Evolutionary conservation across 2,888 invertebrate genomes (phyloP), one percentile per base, ranked within the genome.

Genomic region (Callyntrura sp.): DNA sequence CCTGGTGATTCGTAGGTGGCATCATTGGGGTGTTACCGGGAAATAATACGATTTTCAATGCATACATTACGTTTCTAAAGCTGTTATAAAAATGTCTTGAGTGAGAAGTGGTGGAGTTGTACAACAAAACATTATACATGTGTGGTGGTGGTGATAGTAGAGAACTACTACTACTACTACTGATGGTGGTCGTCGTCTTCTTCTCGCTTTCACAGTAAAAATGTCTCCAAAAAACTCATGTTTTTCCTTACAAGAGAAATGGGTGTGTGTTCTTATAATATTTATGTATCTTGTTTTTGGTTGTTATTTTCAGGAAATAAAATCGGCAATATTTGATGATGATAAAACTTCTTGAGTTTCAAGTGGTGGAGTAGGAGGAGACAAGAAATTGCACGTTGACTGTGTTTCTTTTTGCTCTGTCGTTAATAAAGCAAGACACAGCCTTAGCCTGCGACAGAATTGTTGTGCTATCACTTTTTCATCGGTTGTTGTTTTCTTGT

Each of bases 21-120:
- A 51, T 48, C 48, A 70, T 57, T 25, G 20, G 57, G 62, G 76
- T 68, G 70, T 57, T 87, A 87, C 87, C 70, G 51, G 81, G 87
- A 87, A 87, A 60, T 81, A 81, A 87, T 57, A 62, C 79, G 35
- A 70, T 57, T 76, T 70, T 70, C 87, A 81, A 87, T 87, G 87
- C 87, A 87, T 87, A 82, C 68, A 81, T 70, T 87, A 81, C 78
- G n/a, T 76, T 76, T 70, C 17, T 70, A 43, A 9, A 70, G 12
- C 85, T 76, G 76, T 60, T 76, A 85, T 85, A 86, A 76, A 70
- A 79, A 55, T 79, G 78, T 78, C 86, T 51, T 45, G 43, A 51
- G 73, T 8, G 45, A 25, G 73, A 17, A 9, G 35, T 35, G 14
- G 43, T 43, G 17, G n/a, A 11, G 23, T 23, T 20, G 65, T 28